Conservation (phyloP, 2,797 vertebrate genomes). For the Channa striata region DNA sequence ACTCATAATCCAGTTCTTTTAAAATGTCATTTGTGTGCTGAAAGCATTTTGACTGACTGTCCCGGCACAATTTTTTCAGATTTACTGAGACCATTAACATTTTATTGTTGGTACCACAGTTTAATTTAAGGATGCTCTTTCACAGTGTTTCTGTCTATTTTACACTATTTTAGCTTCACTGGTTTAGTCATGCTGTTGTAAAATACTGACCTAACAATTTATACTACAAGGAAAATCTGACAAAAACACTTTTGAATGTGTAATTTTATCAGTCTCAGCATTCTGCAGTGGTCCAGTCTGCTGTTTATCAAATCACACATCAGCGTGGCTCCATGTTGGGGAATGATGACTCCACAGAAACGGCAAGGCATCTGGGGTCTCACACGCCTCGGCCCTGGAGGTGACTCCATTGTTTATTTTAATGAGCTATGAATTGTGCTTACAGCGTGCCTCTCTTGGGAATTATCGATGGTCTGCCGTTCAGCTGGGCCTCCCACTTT, state of each 20-base stretch:
- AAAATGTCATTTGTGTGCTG: constrained; percentile 13
- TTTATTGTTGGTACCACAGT: neutral
- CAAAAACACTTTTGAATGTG: constrained; percentile 19
- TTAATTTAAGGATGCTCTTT: constrained; percentile 6
- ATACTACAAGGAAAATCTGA: constrained; percentile 33
- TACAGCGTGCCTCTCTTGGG: constrained; percentile 36
- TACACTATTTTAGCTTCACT: neutral
- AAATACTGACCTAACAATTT: constrained; percentile 22
- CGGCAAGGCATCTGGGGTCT: constrained; percentile 8
- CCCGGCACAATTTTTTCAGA: neutral
- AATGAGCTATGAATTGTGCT: constrained; percentile 60
- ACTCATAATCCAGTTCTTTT: constrained; percentile 15
- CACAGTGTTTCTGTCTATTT: constrained; percentile 2
- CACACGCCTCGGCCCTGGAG: constrained; percentile 25
- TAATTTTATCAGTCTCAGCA: constrained; percentile 28
- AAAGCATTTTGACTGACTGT: neutral
- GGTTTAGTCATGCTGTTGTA: constrained; percentile 5
- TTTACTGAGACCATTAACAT: constrained; percentile 1
- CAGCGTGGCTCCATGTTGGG: constrained; percentile 7
- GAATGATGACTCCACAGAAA: constrained; percentile 32
- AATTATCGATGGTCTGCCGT: constrained; percentile 35
- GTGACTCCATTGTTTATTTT: constrained; percentile 32
- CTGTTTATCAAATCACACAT: constrained; percentile 31
- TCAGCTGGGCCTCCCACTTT: constrained; percentile 39
- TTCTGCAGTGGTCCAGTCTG: neutral